A percentile compares a stretch with the other conserved stretches of the same genome.
Conservation (phyloP, 30 jellyfish, hydroid and myxozoan species). For the Catostylus mosaicus region DNA sequence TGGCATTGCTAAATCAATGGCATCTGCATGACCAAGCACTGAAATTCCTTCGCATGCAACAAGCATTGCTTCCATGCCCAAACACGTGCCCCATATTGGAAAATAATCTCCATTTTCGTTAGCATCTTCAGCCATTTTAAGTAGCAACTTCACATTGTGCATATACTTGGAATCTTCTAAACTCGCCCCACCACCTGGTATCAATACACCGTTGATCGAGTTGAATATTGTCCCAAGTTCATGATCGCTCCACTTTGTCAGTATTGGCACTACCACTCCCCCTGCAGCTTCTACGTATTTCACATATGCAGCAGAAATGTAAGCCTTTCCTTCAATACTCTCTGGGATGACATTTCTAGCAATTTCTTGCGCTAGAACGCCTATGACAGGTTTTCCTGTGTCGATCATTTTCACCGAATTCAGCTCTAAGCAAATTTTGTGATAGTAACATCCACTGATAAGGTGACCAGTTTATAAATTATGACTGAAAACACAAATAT, state of each 20-base stretch:
- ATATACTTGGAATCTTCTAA: constrained; percentile 53
- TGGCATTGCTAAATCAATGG: constrained; percentile 60
- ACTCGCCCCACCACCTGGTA: constrained; percentile 90
- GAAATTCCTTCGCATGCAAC: constrained; percentile 35
- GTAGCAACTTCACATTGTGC: constrained; percentile 28
- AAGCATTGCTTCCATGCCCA: constrained; percentile 83
- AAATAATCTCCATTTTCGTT: constrained; percentile 66
- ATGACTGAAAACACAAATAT: too few species aligned
- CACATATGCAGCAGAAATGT: constrained; percentile 76
- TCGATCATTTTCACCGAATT: not conserved
- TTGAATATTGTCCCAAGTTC: constrained; percentile 37
- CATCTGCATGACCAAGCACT: constrained; percentile 65
- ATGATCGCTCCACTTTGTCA: constrained; percentile 26
- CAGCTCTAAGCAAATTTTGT: not conserved
- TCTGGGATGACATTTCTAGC: constrained; percentile 34
- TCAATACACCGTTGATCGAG: constrained; percentile 64
- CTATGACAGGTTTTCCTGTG: constrained; percentile 56
- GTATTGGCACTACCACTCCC: constrained; percentile 74
- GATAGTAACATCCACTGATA: too few species aligned
- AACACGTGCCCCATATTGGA: constrained; percentile 89
- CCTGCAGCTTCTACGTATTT: constrained; percentile 75
- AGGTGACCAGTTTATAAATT: too few species aligned
- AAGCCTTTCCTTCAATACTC: constrained; percentile 35
- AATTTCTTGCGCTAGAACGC: constrained; percentile 65
- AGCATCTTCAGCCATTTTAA: constrained; percentile 54